Percentiles rank a stretch among this genome's conserved stretches.
phyloP scores from a whole-genome alignment of 2,113 vertebrate species.

The Hirundichthys speculiger region DNA sequence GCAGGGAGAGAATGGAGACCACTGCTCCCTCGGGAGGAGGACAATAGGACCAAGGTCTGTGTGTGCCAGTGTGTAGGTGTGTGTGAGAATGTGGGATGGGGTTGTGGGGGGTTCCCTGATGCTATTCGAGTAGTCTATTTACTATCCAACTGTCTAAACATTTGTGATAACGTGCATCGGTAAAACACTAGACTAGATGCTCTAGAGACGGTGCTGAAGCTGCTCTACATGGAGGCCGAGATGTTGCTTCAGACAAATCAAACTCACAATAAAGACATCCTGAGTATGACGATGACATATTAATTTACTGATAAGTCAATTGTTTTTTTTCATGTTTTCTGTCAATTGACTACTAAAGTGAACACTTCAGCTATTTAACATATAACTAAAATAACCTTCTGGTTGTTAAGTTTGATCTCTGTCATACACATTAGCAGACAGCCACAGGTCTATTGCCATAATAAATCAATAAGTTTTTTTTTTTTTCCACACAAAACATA shows the following conservation, averaged over 20 bases:
- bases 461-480: not conserved
- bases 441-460: too few species aligned
- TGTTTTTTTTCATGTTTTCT: too few species aligned
- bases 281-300: too few species aligned
- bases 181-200: constrained; percentile 32
- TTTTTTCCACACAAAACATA: not conserved
- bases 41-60: constrained; percentile 54
- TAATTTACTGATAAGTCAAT: too few species aligned
- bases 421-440: not conserved
- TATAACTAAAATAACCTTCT: too few species aligned
- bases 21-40: constrained; percentile 58
- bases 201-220: constrained; percentile 32
- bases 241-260: not conserved
- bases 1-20: constrained; percentile 65
- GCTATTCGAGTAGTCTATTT: constrained; percentile 62
- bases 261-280: too few species aligned
- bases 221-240: not conserved
- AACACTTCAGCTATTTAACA: too few species aligned
- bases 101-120: not conserved
- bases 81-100: constrained; percentile 26
- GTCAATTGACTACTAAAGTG: too few species aligned
- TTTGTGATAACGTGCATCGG: constrained; percentile 65
- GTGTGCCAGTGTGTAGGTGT: constrained; percentile 18
- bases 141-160: constrained; percentile 69
- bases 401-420: not conserved